These are phyloP conservation scores for Archocentrus centrarchus DNA, from an alignment of 2,113 vertebrate genomes.

Conservation along the genomic window DNA sequence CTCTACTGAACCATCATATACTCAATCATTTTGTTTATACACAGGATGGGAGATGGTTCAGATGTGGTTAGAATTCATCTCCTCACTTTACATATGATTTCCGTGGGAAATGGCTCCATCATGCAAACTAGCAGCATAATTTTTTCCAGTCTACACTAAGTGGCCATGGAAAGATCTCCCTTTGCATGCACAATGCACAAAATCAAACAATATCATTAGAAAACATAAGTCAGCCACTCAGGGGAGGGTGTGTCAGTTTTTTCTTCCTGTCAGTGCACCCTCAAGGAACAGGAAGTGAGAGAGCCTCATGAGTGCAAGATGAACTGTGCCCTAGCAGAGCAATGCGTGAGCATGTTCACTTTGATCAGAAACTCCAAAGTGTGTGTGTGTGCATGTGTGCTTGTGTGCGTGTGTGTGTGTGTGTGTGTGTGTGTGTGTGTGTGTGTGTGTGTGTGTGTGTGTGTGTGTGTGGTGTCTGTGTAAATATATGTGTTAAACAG, in stretches of 20 bases:
- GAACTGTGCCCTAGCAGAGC: conserved; percentile 12
- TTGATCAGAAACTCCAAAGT: conserved; percentile 16
- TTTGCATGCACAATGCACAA: conserved; percentile 37
- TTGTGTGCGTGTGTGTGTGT: conserved; percentile 10
- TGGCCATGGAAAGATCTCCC: conserved; percentile 61
- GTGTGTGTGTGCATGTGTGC: conserved; percentile 20
- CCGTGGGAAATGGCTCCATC: conserved; percentile 72
- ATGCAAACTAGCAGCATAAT: conserved; percentile 74
- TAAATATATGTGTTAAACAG: neutral
- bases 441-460: conserved; percentile 24
- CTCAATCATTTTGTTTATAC: conserved; percentile 35
- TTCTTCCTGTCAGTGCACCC: conserved; percentile 23
- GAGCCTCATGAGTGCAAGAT: conserved; percentile 26
- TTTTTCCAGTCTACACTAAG: conserved; percentile 37
- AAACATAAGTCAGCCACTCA: neutral
- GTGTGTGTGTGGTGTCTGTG: neutral
- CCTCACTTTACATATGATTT: conserved; percentile 82
- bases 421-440: conserved; percentile 6
- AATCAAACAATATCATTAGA: neutral
- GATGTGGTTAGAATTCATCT: conserved; percentile 70
- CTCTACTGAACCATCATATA: conserved; percentile 22
- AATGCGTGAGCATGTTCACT: conserved; percentile 48
- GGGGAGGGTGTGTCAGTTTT: neutral
- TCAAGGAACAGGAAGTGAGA: conserved; percentile 29
- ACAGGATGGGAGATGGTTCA: conserved; percentile 35